Base-by-base conservation (phyloP, 2,797 vertebrate genomes). In the Gephyroberyx darwinii region DNA sequence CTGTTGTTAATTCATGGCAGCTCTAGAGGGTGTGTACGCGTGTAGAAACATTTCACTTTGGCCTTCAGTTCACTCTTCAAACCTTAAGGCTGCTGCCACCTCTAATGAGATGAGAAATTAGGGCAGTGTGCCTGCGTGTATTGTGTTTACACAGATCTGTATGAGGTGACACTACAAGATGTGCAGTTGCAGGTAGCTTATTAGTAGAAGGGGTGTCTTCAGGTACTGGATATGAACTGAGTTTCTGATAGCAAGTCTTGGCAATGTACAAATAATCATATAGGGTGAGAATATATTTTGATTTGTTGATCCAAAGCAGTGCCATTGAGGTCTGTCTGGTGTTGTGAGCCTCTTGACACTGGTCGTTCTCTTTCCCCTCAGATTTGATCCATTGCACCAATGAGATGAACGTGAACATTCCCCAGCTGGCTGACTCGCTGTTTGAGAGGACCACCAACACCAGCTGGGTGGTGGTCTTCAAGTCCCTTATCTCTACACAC, bases 381-480 rank as follows among this genome's bases (percentile, higher is more conserved):
- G 98, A 98, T 93, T 92, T 99, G 91, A 99, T 99, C 94, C 98
- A 99, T 90, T 98, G 97, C 84, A 99, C 98, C 85, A 99, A 99
- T 60, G 98, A 99, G 93, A 99, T 98, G 92, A 99, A 99, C 5
- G 98, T 99, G 81, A 99, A 99, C 90, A 98, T 99, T 90, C 98
- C 98, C 80, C 98, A 99, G 86, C 95, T 99, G 96, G 98, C 98
- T 0, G 98, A 99, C 91, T 98, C 98, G 0, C 93, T 99, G 86
- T 99, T 99, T 81, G 98, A 99, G 88, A 91, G 98, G 88, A 98
- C 98, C 71, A 99, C 96, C 9, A 99, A 96, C 86, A 99, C 96
- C 86, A 99, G 98, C 94, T 99, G 98, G 98, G 97, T 99, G 89
- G 98, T 99, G 0, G 98, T 99, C 69, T 99, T 99, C 82, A 99